Evolutionary conservation across 2,888 invertebrate species (phyloP).

Genomic region (Rhodophaea formosa): DNA sequence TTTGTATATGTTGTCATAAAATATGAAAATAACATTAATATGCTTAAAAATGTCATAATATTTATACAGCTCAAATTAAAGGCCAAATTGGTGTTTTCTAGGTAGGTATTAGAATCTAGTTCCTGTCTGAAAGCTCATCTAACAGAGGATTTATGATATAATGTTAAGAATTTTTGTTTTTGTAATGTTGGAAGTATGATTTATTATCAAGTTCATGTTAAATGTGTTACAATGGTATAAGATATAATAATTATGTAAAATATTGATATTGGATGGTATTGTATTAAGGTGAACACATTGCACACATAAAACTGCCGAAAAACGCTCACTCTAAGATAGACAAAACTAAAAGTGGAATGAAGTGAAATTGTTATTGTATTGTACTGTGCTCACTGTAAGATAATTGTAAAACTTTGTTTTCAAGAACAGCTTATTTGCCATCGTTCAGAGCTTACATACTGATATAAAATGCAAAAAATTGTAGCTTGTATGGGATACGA

Average conservation of each 20-base stretch:
- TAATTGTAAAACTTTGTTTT: background rate
- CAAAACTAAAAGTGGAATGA: background rate
- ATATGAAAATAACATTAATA: constrained; percentile 31
- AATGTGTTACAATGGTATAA: background rate
- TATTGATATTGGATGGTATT: background rate
- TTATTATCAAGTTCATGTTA: constrained; percentile 7
- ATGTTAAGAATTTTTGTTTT: background rate
- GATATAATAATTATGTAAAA: background rate
- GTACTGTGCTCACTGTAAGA: background rate
- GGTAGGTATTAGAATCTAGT: constrained; percentile 35
- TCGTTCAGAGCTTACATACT: no score
- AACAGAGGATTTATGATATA: constrained; percentile 1
- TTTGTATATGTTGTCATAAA: constrained; percentile 28
- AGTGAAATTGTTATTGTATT: background rate
- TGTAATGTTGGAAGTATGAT: background rate
- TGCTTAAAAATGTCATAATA: constrained; percentile 34
- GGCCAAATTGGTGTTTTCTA: constrained; percentile 72
- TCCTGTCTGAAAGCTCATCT: constrained; percentile 22
- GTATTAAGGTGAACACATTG: background rate
- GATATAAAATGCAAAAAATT: no score
- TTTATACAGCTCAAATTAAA: constrained; percentile 63
- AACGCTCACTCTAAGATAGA: constrained; percentile 1
- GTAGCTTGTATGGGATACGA: no score
- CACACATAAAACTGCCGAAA: constrained; percentile 1
- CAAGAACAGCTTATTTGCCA: no score